Evolutionary conservation across 2,888 invertebrate genomes (phyloP).

Genomic region (Drosophila anomalipes): DNA sequence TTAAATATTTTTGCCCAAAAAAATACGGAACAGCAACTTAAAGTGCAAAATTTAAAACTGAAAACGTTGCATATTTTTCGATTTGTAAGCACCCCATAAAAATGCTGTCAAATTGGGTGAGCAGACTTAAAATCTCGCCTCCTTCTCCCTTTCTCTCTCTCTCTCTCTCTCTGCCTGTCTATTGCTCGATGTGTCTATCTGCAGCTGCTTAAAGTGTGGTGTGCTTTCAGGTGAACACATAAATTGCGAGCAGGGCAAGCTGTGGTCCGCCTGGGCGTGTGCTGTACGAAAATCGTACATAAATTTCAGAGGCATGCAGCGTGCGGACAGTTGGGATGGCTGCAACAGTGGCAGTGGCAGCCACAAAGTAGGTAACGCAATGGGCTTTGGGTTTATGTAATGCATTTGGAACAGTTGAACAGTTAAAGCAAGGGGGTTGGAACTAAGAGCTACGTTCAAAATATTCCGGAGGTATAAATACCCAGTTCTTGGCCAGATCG

Average conservation of each 20-base stretch:
- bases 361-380: conserved; percentile 29
- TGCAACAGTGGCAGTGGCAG: neutral
- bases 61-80: conserved; percentile 1
- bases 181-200: neutral
- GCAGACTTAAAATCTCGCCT: conserved; percentile 7
- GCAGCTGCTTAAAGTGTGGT: conserved; percentile 9
- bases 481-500: conserved; percentile 79
- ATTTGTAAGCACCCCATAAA: neutral
- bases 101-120: conserved; percentile 5
- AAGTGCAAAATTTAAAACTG: neutral
- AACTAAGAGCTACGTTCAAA: conserved; percentile 53
- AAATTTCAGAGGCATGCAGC: conserved; percentile 19
- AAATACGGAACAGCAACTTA: neutral
- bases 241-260: conserved; percentile 27
- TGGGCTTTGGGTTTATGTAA: conserved; percentile 23
- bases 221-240: conserved; percentile 38
- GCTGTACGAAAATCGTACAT: conserved; percentile 23
- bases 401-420: conserved; percentile 15
- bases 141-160: neutral
- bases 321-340: conserved; percentile 14
- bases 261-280: conserved; percentile 12
- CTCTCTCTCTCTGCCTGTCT: neutral
- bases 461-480: conserved; percentile 73
- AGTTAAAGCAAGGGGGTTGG: neutral
- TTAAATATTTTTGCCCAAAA: neutral